Evolutionary conservation across 2,113 vertebrate species (phyloP).

Genomic region (Thunnus thynnus): DNA sequence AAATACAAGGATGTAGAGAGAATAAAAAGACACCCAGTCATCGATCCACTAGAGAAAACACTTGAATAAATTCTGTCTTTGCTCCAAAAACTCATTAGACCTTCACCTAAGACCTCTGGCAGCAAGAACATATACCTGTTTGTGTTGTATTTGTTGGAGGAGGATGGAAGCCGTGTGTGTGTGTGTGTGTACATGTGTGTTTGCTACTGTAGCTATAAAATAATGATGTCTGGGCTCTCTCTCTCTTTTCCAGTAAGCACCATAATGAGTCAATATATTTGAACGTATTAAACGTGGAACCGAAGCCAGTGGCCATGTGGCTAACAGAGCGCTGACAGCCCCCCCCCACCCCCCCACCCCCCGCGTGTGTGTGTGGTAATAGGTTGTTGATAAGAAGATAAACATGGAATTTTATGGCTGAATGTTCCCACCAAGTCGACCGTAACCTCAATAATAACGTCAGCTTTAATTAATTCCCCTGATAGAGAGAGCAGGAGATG

Average conservation of each 20-base stretch:
- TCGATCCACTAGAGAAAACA: no score
- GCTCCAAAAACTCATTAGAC: conserved; percentile 4
- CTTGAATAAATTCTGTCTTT: background rate
- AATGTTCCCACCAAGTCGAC: background rate
- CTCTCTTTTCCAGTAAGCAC: background rate
- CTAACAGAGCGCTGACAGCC: conserved; percentile 9
- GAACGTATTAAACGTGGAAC: background rate
- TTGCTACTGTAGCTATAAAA: background rate
- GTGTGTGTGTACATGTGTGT: background rate
- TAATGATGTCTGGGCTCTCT: no score
- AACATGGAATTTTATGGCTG: conserved; percentile 47
- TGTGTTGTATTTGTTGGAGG: background rate
- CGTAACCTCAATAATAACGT: conserved; percentile 24
- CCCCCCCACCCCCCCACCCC: no score
- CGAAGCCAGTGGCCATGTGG: conserved; percentile 13
- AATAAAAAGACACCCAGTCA: no score
- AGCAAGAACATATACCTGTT: background rate
- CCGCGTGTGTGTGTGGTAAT: conserved; percentile 8
- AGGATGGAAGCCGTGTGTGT: background rate
- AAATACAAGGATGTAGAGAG: no score
- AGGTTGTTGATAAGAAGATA: conserved; percentile 34
- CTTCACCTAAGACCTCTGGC: background rate
- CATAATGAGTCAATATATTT: conserved; percentile 29
- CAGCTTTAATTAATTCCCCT: conserved; percentile 47
- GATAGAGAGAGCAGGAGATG: background rate